phyloP scores from a whole-genome alignment of 2,888 invertebrate species.

The Rhodophaea formosa region DNA sequence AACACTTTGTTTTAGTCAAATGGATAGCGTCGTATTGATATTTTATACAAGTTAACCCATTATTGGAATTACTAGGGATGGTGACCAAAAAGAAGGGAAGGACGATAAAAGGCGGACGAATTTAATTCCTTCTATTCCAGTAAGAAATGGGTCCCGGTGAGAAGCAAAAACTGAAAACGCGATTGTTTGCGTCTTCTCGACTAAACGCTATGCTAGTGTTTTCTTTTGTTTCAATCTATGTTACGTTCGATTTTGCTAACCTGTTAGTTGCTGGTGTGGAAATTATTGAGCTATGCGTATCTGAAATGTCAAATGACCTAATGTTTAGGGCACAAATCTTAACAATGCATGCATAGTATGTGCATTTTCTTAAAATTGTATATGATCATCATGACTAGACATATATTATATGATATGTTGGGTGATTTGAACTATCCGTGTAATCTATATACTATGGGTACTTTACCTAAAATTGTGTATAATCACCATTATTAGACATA shows the following conservation, averaged over 20 bases:
- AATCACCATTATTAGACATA: too few relatives aligned
- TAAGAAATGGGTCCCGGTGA: constrained; percentile 56
- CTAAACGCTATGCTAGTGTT: constrained; percentile 41
- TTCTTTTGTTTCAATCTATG: constrained; percentile 40
- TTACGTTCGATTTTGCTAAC: constrained; percentile 1
- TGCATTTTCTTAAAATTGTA: too few relatives aligned
- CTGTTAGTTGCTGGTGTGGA: background rate
- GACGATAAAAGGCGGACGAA: constrained; percentile 60
- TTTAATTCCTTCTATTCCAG: constrained; percentile 56
- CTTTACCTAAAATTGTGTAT: too few relatives aligned
- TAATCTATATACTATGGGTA: too few relatives aligned
- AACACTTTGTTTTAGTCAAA: constrained; percentile 24
- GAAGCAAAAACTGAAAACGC: constrained; percentile 63
- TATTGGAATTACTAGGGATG: constrained; percentile 54
- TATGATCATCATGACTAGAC: too few relatives aligned
- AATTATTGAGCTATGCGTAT: too few relatives aligned
- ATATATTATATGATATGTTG: too few relatives aligned
- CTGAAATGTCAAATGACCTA: too few relatives aligned
- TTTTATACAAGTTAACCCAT: constrained; percentile 42
- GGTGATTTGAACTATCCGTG: too few relatives aligned
- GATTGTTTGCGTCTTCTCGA: constrained; percentile 56
- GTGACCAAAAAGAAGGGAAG: constrained; percentile 50
- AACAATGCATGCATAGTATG: too few relatives aligned
- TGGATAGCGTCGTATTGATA: constrained; percentile 11
- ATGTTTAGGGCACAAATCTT: too few relatives aligned